Base-by-base conservation (phyloP, 2,888 invertebrate species). In the Rhagophthalmus giganteus region DNA sequence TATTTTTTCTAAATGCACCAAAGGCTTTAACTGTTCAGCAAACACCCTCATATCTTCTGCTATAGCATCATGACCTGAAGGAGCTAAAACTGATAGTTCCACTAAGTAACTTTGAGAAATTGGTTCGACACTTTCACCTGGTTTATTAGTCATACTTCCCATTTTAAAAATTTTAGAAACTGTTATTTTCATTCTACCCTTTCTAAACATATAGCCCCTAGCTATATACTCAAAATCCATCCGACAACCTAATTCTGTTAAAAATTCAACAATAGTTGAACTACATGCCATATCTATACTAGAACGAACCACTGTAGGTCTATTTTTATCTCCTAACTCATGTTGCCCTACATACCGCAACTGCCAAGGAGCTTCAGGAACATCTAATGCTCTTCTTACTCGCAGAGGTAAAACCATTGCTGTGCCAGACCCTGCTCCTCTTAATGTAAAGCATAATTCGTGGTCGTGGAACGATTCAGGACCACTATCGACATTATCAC, bases 131-230 rank as follows among this genome's bases (percentile, higher is more conserved):
- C 80, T 81, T 58, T 87, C 87, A 24, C 81, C 78, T 14, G 82
- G 78, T 68, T 87, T 87, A 25, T 84, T 85, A 55, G 85, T 84
- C 74, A 85, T 84, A 42, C 87, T 86, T 28, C 70, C 70, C 66
- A 74, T 69, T 81, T 93, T 94, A 66, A 90, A 93, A 48, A 96
- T 88, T 75, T 96, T 96, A 0, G 94, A 91, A 0, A 97, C 95
- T 1, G 94, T 94, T 11, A 96, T 90, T 75, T 97, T 97, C 93
- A 97, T 94, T 51, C 95, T 81, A 0, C 96, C 97, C 75, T 97
- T 97, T 48, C 94, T 83, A 68, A 96, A 96, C 87, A 96, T 91
- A 68, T 90, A 94, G 9, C 86, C 97, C 75, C 94, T 86, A 1
- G 91, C 86, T 61, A 93, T 88, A 70, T 92, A 96, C 75, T 97